These are phyloP conservation scores for Hypomecis punctinalis DNA, from an alignment of 2,888 invertebrate genomes.

Conservation along the genomic window DNA sequence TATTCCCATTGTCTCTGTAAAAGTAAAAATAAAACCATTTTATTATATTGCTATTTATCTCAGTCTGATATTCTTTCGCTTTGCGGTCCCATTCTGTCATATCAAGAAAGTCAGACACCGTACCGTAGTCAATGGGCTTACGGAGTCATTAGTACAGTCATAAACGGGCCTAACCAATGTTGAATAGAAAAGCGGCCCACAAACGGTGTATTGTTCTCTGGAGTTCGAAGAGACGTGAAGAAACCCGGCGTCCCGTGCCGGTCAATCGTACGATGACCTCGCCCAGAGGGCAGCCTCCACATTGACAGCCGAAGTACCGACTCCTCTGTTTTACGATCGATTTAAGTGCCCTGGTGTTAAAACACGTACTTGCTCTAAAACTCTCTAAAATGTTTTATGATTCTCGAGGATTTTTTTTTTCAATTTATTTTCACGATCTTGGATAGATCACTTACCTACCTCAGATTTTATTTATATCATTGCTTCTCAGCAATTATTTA, in stretches of 20 bases:
- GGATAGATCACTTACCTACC: not conserved
- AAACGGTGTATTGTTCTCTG: constrained; percentile 40
- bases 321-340: constrained; percentile 50
- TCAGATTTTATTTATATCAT: not conserved
- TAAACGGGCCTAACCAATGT: constrained; percentile 18
- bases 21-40: not conserved
- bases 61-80: not conserved
- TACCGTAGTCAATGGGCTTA: constrained; percentile 2
- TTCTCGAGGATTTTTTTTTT: not conserved
- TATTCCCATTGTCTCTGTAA: not conserved
- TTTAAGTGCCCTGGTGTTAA: constrained; percentile 26
- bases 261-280: constrained; percentile 75
- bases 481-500: not conserved
- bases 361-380: constrained; percentile 5
- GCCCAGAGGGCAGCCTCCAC: constrained; percentile 51
- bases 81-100: constrained; percentile 1
- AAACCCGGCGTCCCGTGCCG: constrained; percentile 56
- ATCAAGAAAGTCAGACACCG: constrained; percentile 1
- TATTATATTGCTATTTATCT: not conserved
- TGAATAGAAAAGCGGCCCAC: constrained; percentile 28
- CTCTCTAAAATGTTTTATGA: constrained; percentile 1
- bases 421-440: constrained; percentile 7
- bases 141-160: constrained; percentile 24
- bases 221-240: constrained; percentile 48
- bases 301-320: constrained; percentile 53